These are phyloP conservation scores for Synanthedon vespiformis DNA, from an alignment of 2,888 invertebrate genomes.

Conservation along the genomic window DNA sequence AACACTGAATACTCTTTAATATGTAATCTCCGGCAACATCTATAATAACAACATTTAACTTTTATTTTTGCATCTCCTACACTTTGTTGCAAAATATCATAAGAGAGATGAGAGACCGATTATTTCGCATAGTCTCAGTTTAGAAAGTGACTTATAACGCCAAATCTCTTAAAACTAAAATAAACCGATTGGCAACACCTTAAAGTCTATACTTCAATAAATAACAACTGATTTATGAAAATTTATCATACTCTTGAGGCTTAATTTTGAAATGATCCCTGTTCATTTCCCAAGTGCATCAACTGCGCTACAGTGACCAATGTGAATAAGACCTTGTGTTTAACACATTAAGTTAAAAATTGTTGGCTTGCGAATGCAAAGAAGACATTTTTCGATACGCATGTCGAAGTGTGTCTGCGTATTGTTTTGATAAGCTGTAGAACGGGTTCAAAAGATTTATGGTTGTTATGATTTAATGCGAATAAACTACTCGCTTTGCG, in stretches of 20 bases:
- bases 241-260: slow-evolving; percentile 67
- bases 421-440: slow-evolving; percentile 71
- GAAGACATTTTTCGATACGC: slow-evolving; percentile 45
- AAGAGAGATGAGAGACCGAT: slow-evolving; percentile 44
- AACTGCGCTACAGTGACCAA: slow-evolving; percentile 23
- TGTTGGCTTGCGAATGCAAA: slow-evolving; percentile 18
- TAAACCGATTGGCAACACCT: slow-evolving; percentile 61
- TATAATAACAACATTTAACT: slow-evolving; percentile 23
- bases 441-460: slow-evolving; percentile 69
- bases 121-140: slow-evolving; percentile 34
- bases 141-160: slow-evolving; percentile 37
- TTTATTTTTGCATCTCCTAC: slow-evolving; percentile 28
- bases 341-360: slow-evolving; percentile 29
- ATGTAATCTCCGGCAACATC: slow-evolving; percentile 27
- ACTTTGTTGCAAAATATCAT: slow-evolving; percentile 30
- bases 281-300: slow-evolving; percentile 24
- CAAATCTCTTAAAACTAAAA: slow-evolving; percentile 45
- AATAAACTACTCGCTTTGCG: slow-evolving; percentile 64
- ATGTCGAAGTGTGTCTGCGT: slow-evolving; percentile 66
- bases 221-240: slow-evolving; percentile 67
- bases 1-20: slow-evolving; percentile 17
- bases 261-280: slow-evolving; percentile 65
- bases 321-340: slow-evolving; percentile 40
- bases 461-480: slow-evolving; percentile 68
- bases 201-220: slow-evolving; percentile 67